phyloP scores from a whole-genome alignment of 2,888 invertebrate species.

The Stenodera caucasica region DNA sequence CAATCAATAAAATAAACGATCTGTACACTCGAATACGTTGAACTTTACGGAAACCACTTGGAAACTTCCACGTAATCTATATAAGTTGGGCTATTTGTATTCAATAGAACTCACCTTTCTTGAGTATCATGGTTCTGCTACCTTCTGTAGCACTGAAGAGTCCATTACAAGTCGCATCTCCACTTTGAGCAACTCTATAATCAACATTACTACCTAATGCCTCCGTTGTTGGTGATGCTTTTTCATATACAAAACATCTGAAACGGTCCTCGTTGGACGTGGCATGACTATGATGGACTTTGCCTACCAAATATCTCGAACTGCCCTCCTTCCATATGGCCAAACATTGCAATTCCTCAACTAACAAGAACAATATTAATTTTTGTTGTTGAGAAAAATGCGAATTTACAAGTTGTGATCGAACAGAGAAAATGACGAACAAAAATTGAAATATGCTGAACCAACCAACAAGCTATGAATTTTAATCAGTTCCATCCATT shows the following conservation, averaged over 20 bases:
- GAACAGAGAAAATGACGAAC: no score
- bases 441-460: not conserved
- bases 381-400: constrained; percentile 10
- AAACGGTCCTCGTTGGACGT: constrained; percentile 91
- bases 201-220: constrained; percentile 59
- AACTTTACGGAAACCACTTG: not conserved
- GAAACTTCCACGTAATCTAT: not conserved
- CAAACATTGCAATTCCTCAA: constrained; percentile 87
- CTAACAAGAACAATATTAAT: no score
- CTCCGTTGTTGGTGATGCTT: constrained; percentile 61
- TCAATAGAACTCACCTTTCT: constrained; percentile 63
- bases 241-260: constrained; percentile 94
- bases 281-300: constrained; percentile 85
- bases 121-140: constrained; percentile 79
- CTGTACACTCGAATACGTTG: not conserved
- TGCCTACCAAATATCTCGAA: constrained; percentile 85
- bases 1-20: not conserved
- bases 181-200: constrained; percentile 86
- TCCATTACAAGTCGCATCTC: constrained; percentile 92
- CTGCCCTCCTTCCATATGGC: constrained; percentile 95
- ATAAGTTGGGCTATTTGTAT: constrained; percentile 27
- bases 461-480: constrained; percentile 7
- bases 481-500: constrained; percentile 4
- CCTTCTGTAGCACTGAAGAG: constrained; percentile 88
- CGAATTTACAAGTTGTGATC: not conserved